Evolutionary conservation across 1,140 invertebrate species (phyloP).

Genomic region (Lamellibrachia luymesi): DNA sequence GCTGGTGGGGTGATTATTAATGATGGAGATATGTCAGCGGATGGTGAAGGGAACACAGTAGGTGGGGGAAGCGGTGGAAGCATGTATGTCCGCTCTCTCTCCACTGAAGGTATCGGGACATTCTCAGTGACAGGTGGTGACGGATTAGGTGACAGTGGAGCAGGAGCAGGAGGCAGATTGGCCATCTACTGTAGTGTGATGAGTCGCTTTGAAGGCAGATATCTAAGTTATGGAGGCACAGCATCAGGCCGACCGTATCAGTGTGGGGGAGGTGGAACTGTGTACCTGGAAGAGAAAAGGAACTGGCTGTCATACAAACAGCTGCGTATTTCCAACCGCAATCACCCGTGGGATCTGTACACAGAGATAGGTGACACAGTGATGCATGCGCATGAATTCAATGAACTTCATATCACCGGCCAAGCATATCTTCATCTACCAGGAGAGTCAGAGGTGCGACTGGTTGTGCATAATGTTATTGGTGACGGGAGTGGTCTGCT

Average conservation of each 20-base stretch:
- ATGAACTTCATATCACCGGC: neutral
- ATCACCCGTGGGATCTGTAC: slow-evolving; percentile 35
- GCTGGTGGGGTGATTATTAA: slow-evolving; percentile 36
- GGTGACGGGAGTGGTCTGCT: slow-evolving; percentile 42
- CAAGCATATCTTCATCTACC: neutral
- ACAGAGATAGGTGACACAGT: neutral
- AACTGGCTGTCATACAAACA: slow-evolving; percentile 32
- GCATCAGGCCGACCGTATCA: slow-evolving; percentile 25
- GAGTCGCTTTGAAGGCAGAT: slow-evolving; percentile 40
- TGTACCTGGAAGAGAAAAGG: slow-evolving; percentile 40
- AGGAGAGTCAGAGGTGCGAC: neutral
- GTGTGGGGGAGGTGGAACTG: slow-evolving; percentile 40
- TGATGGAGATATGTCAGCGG: slow-evolving; percentile 42
- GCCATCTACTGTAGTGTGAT: slow-evolving; percentile 33
- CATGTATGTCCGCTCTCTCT: slow-evolving; percentile 37
- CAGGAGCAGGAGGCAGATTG: slow-evolving; percentile 41
- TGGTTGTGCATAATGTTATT: slow-evolving; percentile 26
- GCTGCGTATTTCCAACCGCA: slow-evolving; percentile 38
- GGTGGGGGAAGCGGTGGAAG: slow-evolving; percentile 46
- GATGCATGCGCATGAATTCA: neutral
- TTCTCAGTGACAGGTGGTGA: slow-evolving; percentile 38
- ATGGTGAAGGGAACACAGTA: slow-evolving; percentile 31
- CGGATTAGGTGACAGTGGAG: slow-evolving; percentile 33
- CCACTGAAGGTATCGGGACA: slow-evolving; percentile 42
- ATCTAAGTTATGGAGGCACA: slow-evolving; percentile 35